Evolutionary conservation across 2,888 invertebrate genomes (phyloP).

Genomic region (Eilema depressum): DNA sequence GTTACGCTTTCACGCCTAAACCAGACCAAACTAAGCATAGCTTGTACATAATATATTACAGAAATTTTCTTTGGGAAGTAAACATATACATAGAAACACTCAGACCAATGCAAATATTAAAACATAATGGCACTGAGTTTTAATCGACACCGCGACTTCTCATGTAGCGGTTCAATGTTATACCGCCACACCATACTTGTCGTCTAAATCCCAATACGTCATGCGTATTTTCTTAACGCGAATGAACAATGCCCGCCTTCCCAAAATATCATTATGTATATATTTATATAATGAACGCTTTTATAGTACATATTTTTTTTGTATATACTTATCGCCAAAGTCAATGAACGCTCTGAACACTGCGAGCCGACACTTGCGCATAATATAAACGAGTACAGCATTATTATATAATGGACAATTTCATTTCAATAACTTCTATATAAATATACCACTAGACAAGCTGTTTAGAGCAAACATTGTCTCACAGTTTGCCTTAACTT

Average conservation of each 20-base stretch:
- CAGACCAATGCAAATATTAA: background rate
- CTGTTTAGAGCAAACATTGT: no score
- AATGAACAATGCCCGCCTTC: slow-evolving; percentile 13
- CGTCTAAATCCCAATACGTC: background rate
- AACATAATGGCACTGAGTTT: no score
- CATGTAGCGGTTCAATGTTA: no score
- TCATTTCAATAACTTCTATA: no score
- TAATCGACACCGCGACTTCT: no score
- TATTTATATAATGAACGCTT: slow-evolving; percentile 4
- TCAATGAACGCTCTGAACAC: background rate
- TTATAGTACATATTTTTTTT: background rate
- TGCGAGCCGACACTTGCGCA: no score
- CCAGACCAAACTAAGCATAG: background rate
- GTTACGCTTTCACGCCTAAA: no score
- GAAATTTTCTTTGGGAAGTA: background rate
- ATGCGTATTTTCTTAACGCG: background rate
- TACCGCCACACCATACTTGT: no score
- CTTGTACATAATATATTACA: background rate
- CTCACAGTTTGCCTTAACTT: no score
- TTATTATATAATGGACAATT: no score
- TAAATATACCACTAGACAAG: no score
- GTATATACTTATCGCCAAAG: background rate
- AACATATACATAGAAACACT: background rate
- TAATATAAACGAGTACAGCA: no score
- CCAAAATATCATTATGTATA: slow-evolving; percentile 14